These are phyloP conservation scores for Nothura maculosa DNA, from an alignment of 2,797 vertebrate genomes.

Conservation along the genomic window DNA sequence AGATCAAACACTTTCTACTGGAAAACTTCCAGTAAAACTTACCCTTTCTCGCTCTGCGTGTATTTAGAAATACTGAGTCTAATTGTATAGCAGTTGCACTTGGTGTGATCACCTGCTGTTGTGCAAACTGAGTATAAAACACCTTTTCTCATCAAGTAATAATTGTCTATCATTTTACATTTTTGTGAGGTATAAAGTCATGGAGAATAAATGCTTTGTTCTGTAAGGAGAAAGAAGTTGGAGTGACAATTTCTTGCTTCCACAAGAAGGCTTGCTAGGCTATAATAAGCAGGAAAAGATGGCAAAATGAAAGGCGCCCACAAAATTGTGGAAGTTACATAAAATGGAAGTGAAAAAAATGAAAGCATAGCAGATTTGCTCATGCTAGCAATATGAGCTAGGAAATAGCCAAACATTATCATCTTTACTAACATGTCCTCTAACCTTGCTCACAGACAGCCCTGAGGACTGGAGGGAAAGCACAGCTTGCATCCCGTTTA, in stretches of 20 bases:
- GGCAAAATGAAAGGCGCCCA: not conserved
- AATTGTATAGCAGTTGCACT: not conserved
- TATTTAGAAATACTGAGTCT: constrained; percentile 7
- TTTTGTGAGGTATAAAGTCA: not conserved
- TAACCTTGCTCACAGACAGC: not conserved
- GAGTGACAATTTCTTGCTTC: not conserved
- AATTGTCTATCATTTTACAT: constrained; percentile 28
- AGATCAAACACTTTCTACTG: constrained; percentile 41
- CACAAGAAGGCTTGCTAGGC: not conserved
- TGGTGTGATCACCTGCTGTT: not conserved
- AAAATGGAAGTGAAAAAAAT: not conserved
- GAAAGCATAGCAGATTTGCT: not conserved
- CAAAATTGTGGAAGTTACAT: not conserved
- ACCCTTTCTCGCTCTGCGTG: not conserved
- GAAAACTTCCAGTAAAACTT: constrained; percentile 22
- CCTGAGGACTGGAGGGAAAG: not conserved
- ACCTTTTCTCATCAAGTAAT: constrained; percentile 9
- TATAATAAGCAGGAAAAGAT: not conserved
- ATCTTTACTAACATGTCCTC: not conserved
- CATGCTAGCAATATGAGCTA: not conserved
- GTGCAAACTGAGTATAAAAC: constrained; percentile 24
- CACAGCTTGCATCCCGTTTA: not conserved
- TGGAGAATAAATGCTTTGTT: not conserved
- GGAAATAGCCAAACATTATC: not conserved
- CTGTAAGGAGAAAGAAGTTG: not conserved